phyloP scores from a whole-genome alignment of 2,797 vertebrate genomes.

The Poeciliopsis infans region DNA sequence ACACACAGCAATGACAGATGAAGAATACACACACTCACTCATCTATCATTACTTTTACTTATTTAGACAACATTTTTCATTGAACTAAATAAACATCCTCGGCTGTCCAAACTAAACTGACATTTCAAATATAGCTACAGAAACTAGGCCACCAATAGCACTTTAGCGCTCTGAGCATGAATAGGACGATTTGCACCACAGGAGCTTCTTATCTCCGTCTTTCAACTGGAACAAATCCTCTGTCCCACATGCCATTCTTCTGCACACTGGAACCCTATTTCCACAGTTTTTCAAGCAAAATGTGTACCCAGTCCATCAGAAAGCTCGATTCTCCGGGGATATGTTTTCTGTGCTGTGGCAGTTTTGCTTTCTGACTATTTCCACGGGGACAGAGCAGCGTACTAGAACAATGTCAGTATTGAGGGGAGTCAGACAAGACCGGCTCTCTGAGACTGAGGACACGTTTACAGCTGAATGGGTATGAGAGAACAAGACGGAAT shows the following conservation, averaged over 20 bases:
- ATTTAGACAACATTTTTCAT: conserved; percentile 31
- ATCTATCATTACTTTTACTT: neutral
- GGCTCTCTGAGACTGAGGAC: conserved; percentile 9
- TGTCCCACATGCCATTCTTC: conserved; percentile 27
- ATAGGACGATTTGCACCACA: conserved; percentile 55
- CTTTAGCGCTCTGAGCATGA: conserved; percentile 60
- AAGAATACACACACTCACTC: neutral
- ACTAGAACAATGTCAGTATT: conserved; percentile 41
- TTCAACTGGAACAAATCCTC: conserved; percentile 55
- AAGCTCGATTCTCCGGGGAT: conserved; percentile 31
- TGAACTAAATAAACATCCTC: conserved; percentile 44
- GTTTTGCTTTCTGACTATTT: conserved; percentile 45
- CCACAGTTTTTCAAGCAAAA: conserved; percentile 20
- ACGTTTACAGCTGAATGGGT: conserved; percentile 13
- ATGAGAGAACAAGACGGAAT: neutral
- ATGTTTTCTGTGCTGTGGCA: conserved; percentile 35
- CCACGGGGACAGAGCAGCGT: conserved; percentile 35
- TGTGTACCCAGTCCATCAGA: conserved; percentile 13
- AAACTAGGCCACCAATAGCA: conserved; percentile 68
- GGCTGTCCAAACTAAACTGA: conserved; percentile 59
- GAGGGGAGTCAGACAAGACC: conserved; percentile 13
- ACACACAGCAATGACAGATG: conserved; percentile 3
- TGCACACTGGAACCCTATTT: conserved; percentile 39
- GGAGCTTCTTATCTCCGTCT: conserved; percentile 51
- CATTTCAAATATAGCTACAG: conserved; percentile 70